Base-by-base conservation (phyloP, 2,888 invertebrate genomes). In the Gonocerus acuteangulatus region DNA sequence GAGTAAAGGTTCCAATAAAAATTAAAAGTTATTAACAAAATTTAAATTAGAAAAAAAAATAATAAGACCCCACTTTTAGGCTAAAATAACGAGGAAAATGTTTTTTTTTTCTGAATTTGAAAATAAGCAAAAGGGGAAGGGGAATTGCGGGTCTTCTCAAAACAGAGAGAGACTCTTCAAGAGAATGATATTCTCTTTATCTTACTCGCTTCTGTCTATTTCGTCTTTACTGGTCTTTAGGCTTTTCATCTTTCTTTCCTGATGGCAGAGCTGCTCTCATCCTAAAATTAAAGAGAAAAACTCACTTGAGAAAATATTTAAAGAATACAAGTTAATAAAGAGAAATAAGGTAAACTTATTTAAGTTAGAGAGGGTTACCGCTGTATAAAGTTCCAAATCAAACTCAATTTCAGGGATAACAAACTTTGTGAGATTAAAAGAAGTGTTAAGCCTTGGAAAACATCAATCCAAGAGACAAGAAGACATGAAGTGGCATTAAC, bases 221-320 rank as follows among this genome's bases (percentile, higher is more conserved):
- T 18, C n/a, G n/a, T 4, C 18, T 60, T 64, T 67, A 68, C 65
- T 68, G 68, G 57, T 67, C 68, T 64, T 68, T 68, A 51, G 89
- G 88, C 79, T 90, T 90, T 74, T 86, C 85, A 74, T 91, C 89
- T 79, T 89, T 90, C 80, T 89, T 86, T 75, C 90, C 90, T 75
- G 91, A 84, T 67, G 92, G 92, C 76, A 92, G 84, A 70, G 89
- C 89, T 71, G 87, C 88, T 76, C 87, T 87, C 71, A 92, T 86
- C 76, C 92, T 92, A 79, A 32, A 77, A 78, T 66, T 65, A 68
- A 69, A 70, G 66, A 67, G 67, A 62, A n/a, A n/a, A n/a, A n/a
- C n/a, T n/a, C n/a, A 63, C 65, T 57, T 32, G 51, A 51, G 23
- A 48, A 48, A 3, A 22, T 15, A 6, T 13, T 4, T 23, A 48